Evolutionary conservation across 1,140 invertebrate genomes (phyloP).

Genomic region (Caenorhabditis tropicalis): DNA sequence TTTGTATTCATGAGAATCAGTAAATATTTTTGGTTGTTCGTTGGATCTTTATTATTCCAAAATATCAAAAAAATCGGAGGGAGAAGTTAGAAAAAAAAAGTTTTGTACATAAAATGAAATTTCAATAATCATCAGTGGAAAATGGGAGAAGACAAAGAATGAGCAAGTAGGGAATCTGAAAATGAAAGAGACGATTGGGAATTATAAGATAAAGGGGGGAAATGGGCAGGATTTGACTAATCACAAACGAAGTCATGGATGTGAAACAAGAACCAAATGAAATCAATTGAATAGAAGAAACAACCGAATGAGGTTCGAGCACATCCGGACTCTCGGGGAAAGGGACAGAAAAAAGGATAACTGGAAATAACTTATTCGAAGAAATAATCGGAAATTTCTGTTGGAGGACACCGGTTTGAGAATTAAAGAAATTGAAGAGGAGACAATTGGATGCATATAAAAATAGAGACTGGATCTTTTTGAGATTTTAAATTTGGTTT

Average conservation of each 20-base stretch:
- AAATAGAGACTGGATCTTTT: background rate
- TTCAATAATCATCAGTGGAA: constrained; percentile 25
- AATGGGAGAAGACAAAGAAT: background rate
- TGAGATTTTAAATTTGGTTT: constrained; percentile 32
- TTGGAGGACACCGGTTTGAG: background rate
- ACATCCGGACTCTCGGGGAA: constrained; percentile 21
- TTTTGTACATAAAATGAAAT: constrained; percentile 15
- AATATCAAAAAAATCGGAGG: background rate
- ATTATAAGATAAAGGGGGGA: background rate
- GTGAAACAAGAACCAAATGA: constrained; percentile 24
- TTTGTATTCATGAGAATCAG: background rate
- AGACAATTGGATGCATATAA: background rate
- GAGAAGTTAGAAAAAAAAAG: background rate
- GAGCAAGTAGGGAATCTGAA: background rate
- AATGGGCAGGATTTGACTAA: constrained; percentile 32
- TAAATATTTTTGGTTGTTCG: background rate
- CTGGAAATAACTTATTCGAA: background rate
- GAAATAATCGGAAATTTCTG: background rate
- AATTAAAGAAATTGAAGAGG: background rate
- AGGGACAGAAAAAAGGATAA: background rate
- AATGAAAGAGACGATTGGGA: constrained; percentile 13
- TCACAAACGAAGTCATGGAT: constrained; percentile 39
- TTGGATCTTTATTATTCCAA: constrained; percentile 1
- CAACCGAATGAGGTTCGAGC: constrained; percentile 3
- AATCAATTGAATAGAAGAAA: background rate